These are phyloP conservation scores for Pachliopta kotzebuea DNA, from an alignment of 2,888 invertebrate genomes.

Conservation along the genomic window DNA sequence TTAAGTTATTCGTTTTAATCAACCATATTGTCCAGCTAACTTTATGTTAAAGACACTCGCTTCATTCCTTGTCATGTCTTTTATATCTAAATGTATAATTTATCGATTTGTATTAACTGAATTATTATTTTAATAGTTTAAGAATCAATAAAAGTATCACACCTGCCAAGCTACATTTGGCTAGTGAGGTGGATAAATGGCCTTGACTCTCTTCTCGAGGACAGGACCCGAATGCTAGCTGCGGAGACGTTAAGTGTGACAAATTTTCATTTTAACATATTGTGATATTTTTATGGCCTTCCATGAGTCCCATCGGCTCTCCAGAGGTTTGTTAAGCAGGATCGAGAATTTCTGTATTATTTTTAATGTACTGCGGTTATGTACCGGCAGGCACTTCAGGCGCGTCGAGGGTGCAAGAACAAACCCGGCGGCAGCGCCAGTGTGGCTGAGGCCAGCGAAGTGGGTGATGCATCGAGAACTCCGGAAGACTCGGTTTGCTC, in stretches of 20 bases:
- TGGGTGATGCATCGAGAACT: conserved; percentile 89
- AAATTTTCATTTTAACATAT: not conserved
- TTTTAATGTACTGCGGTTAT: not conserved
- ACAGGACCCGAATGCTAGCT: too few relatives aligned
- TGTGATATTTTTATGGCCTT: not conserved
- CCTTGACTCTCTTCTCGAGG: too few relatives aligned
- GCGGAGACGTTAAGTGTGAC: too few relatives aligned
- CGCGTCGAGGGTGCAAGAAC: conserved; percentile 80
- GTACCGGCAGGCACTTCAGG: conserved; percentile 86
- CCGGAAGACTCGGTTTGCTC: conserved; percentile 96
- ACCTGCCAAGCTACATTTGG: too few relatives aligned
- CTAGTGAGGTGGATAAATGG: too few relatives aligned
- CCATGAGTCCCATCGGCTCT: too few relatives aligned
- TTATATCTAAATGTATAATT: conserved; percentile 12
- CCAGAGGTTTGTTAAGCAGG: too few relatives aligned
- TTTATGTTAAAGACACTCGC: conserved; percentile 16
- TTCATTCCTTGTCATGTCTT: conserved; percentile 12
- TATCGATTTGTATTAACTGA: conserved; percentile 10
- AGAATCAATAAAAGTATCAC: not conserved
- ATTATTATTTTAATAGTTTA: not conserved
- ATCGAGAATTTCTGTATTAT: too few relatives aligned
- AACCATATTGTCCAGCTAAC: conserved; percentile 14
- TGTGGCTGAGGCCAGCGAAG: conserved; percentile 85
- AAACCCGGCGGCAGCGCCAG: conserved; percentile 71
- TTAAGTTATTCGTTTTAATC: conserved; percentile 2